Evolutionary conservation across 2,113 vertebrate species (phyloP), one percentile per base, ranked within the genome.

Genomic region (Sprattus sprattus): DNA sequence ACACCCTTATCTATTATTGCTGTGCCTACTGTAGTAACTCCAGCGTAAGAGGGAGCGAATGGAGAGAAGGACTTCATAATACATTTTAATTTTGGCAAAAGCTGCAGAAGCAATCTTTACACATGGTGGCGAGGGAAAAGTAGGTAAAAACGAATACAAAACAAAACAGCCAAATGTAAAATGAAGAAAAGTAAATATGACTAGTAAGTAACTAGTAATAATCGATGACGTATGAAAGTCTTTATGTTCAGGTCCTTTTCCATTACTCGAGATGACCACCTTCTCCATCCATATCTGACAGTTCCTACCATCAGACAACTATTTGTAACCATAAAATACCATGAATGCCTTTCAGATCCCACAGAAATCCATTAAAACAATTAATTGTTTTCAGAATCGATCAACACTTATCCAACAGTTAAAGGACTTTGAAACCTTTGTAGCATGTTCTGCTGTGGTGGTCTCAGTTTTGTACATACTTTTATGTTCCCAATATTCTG

Each of bases 91-190:
- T 78, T 15, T 39, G 15, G 71, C 28, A 78, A 78, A 78, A 16
- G 71, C 71, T 78, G 28, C 71, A 78, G 71, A 32, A 13, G 64
- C 25, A 78, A 78, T 28, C 71, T 78, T 3, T 32, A 32, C 28
- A 28, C 64, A 71, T 32, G 64, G 25, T 71, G 25, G n/a, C 64
- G 6, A 60, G 25, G 64, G 7, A 28, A 13, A 32, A 13, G 1
- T 28, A 3, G 28, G 25, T 39, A 39, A 78, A 78, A 39, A 25
- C 22, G 32, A 78, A 78, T 39, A 13, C 25, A 16, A 78, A 78
- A 78, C 28, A 32, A 75, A 75, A 75, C 25, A 32, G 71, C 71
- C 71, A 78, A 78, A 78, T 78, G 71, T 78, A 78, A 78, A 5
- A 78, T 78, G 71, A 16, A 16, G 32, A 78, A 39, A 2, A 39